Evolutionary conservation across 2,113 vertebrate genomes (phyloP).

Genomic region (Petromus typicus): DNA sequence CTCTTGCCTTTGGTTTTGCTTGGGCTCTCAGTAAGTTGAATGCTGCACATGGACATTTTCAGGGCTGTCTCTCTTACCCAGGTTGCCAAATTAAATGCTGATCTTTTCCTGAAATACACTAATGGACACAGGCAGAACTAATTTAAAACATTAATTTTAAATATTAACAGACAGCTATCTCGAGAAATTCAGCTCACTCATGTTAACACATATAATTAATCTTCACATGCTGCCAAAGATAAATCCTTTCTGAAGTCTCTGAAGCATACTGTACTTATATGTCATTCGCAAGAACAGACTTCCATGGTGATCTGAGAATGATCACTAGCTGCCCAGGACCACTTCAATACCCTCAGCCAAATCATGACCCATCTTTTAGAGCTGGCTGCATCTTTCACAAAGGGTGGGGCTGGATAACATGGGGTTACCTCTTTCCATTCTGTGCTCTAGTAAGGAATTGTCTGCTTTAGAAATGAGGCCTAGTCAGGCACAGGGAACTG

Average conservation of each 20-base stretch:
- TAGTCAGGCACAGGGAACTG: neutral
- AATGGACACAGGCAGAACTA: neutral
- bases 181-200: neutral
- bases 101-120: neutral
- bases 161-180: neutral
- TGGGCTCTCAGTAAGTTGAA: neutral
- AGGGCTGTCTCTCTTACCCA: neutral
- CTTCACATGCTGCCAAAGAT: neutral
- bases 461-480: neutral
- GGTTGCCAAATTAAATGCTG: neutral
- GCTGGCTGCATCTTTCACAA: neutral
- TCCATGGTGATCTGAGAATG: neutral
- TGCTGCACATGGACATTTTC: neutral
- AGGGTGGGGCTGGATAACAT: neutral
- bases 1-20: neutral
- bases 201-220: neutral
- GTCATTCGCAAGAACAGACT: neutral
- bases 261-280: neutral
- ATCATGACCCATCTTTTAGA: neutral
- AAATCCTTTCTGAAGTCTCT: neutral
- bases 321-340: neutral
- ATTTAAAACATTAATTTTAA: neutral
- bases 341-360: neutral
- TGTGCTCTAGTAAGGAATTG: neutral
- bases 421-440: neutral